Evolutionary conservation across 2,113 vertebrate species (phyloP).

Genomic region (Grallaria varia): DNA sequence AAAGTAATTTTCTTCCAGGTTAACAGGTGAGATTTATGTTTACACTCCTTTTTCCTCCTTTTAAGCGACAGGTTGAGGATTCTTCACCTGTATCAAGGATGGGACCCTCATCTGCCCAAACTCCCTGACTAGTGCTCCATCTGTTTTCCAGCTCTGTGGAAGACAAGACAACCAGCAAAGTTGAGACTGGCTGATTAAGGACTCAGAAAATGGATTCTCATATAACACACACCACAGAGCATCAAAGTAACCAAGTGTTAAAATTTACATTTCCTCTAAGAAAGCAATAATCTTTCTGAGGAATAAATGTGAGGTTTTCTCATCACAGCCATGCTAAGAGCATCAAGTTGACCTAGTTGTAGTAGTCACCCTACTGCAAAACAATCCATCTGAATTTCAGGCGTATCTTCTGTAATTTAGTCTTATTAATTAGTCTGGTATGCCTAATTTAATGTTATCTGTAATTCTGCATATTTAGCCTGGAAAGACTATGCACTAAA

Average conservation of each 20-base stretch:
- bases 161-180: neutral
- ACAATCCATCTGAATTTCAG: neutral
- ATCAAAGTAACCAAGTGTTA: neutral
- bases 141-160: neutral
- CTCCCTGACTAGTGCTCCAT: neutral
- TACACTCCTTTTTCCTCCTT: neutral
- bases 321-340: neutral
- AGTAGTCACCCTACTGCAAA: neutral
- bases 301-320: neutral
- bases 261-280: neutral
- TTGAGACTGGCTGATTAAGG: neutral
- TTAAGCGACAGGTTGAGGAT: neutral
- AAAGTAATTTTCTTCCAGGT: accelerated
- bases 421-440: neutral
- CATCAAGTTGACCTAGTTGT: neutral
- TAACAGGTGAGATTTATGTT: neutral
- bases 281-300: neutral
- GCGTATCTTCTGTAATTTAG: neutral
- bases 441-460: neutral
- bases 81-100: neutral
- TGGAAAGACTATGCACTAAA: neutral
- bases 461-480: neutral
- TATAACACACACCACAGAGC: neutral
- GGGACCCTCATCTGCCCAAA: neutral
- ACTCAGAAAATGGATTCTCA: neutral